These are phyloP conservation scores for Pseudomugil tenellus DNA, from an alignment of 2,797 vertebrate genomes.

Conservation along the genomic window DNA sequence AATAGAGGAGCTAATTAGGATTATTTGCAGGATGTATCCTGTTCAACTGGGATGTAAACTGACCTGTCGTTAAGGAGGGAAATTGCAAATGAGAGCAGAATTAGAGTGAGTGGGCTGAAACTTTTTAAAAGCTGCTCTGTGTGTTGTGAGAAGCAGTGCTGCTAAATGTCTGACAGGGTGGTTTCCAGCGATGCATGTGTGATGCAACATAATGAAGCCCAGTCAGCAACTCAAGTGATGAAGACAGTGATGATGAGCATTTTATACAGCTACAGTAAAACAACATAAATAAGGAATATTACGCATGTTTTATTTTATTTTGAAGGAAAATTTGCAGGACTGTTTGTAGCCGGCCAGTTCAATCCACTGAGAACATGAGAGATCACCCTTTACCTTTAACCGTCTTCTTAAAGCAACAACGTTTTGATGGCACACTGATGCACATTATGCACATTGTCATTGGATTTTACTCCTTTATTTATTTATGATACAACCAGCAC, in stretches of 20 bases:
- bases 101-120: constrained; percentile 31
- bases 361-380: neutral
- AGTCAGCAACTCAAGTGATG: neutral
- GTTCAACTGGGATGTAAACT: constrained; percentile 76
- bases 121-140: neutral
- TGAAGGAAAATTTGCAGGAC: no score
- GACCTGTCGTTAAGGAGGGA: constrained; percentile 59
- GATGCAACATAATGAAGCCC: neutral
- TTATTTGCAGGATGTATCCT: constrained; percentile 77
- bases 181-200: neutral
- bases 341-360: neutral
- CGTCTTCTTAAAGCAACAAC: neutral
- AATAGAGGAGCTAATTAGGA: constrained; percentile 79
- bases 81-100: constrained; percentile 57
- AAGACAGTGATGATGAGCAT: neutral
- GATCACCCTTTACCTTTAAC: neutral
- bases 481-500: no score
- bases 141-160: neutral
- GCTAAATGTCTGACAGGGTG: neutral
- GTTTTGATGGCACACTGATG: neutral
- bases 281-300: neutral
- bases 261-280: neutral
- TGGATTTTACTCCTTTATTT: no score
- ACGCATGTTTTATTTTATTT: neutral
- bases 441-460: neutral